These are phyloP conservation scores for Zaprionus africanus DNA, from an alignment of 1,140 invertebrate species.

Conservation along the genomic window DNA sequence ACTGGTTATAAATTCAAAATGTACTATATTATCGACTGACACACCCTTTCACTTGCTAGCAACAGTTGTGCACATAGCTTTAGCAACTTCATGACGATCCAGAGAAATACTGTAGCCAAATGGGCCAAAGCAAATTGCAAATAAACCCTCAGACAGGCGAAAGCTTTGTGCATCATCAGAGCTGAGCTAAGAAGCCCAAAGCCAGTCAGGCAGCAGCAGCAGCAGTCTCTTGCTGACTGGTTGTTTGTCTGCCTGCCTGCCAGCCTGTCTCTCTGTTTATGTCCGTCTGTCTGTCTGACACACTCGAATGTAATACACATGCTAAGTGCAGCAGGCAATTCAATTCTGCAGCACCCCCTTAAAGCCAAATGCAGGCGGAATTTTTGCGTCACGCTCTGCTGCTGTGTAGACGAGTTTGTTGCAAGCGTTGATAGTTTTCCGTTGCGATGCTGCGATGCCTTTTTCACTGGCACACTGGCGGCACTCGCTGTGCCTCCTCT, in stretches of 20 bases:
- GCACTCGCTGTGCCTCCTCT: background rate
- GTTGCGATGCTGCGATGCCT: slow-evolving; percentile 7
- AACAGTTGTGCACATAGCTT: slow-evolving; percentile 9
- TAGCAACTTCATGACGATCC: slow-evolving; percentile 1
- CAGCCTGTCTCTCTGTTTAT: background rate
- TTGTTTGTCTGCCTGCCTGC: background rate
- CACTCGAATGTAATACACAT: slow-evolving; percentile 39
- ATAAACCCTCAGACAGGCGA: slow-evolving; percentile 43
- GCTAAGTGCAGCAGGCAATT: slow-evolving; percentile 75
- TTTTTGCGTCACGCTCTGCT: background rate
- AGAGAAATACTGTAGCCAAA: slow-evolving; percentile 15
- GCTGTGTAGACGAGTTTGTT: background rate
- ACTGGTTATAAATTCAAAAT: too few species aligned
- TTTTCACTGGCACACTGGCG: background rate
- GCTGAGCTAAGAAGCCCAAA: slow-evolving; percentile 29
- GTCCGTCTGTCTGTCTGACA: slow-evolving; percentile 1
- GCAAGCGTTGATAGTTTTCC: slow-evolving; percentile 11
- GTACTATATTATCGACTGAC: background rate
- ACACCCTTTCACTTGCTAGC: slow-evolving; percentile 1
- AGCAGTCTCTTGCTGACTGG: background rate
- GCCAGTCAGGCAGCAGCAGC: background rate
- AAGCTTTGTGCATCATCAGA: slow-evolving; percentile 40
- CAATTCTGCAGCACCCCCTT: slow-evolving; percentile 53
- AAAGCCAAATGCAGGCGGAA: slow-evolving; percentile 8
- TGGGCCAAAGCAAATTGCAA: slow-evolving; percentile 43